phyloP scores from a whole-genome alignment of 2,113 vertebrate species.

The Brachirus orientalis region DNA sequence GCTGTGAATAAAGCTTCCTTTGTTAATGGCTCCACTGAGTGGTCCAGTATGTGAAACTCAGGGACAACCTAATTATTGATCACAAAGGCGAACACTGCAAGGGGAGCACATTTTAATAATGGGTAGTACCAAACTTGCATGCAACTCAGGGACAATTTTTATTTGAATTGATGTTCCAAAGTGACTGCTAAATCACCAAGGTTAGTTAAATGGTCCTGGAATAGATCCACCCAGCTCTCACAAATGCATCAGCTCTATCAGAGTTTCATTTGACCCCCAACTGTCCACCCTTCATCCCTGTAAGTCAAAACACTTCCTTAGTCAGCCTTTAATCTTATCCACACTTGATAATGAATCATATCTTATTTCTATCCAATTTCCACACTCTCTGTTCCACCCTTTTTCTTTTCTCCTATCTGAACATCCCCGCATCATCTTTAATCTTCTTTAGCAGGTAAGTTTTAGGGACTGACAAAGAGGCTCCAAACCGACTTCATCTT shows the following conservation, averaged over 20 bases:
- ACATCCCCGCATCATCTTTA: slow-evolving; percentile 14
- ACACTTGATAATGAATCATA: slow-evolving; percentile 40
- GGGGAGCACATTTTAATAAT: slow-evolving; percentile 10
- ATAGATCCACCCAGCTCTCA: background rate
- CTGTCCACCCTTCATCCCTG: slow-evolving; percentile 38
- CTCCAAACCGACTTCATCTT: too few species aligned
- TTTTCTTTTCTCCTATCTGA: background rate
- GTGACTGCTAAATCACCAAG: slow-evolving; percentile 17
- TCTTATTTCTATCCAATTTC: slow-evolving; percentile 50
- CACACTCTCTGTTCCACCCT: background rate
- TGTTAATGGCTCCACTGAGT: slow-evolving; percentile 46
- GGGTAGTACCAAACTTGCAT: slow-evolving; percentile 21
- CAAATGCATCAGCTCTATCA: slow-evolving; percentile 29
- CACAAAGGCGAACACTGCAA: slow-evolving; percentile 36
- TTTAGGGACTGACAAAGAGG: slow-evolving; percentile 13
- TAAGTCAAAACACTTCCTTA: slow-evolving; percentile 31
- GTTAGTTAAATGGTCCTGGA: slow-evolving; percentile 31
- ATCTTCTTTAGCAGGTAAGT: background rate
- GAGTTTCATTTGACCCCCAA: slow-evolving; percentile 48
- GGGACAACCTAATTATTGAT: slow-evolving; percentile 58
- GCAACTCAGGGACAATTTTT: slow-evolving; percentile 10
- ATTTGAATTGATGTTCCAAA: slow-evolving; percentile 16
- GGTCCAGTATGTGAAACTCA: slow-evolving; percentile 27
- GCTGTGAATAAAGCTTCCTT: slow-evolving; percentile 36
- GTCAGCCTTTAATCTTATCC: slow-evolving; percentile 48